phyloP scores from a whole-genome alignment of 2,888 invertebrate species.

The Drosophila monieri region DNA sequence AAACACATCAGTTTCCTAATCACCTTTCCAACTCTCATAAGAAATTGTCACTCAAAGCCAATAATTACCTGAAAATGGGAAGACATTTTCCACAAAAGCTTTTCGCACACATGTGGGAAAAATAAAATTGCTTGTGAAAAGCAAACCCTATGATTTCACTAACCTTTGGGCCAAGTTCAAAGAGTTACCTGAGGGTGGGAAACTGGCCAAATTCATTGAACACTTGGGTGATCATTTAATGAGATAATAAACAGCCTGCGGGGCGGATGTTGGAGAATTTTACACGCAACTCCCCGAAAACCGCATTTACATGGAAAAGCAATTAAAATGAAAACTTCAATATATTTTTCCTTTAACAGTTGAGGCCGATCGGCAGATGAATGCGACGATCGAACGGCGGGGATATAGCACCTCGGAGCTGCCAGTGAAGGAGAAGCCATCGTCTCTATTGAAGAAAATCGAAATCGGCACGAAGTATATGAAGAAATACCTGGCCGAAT shows the following conservation, averaged over 20 bases:
- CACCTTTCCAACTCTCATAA: background rate
- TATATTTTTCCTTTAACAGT: slow-evolving; percentile 60
- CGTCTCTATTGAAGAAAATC: slow-evolving; percentile 83
- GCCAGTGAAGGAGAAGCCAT: slow-evolving; percentile 82
- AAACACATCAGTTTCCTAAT: background rate
- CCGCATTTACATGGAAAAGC: slow-evolving; percentile 34
- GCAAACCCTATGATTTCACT: slow-evolving; percentile 21
- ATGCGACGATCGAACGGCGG: slow-evolving; percentile 78
- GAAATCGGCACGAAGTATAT: slow-evolving; percentile 82
- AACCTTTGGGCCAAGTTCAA: slow-evolving; percentile 7
- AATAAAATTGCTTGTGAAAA: slow-evolving; percentile 1
- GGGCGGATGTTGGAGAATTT: slow-evolving; percentile 5
- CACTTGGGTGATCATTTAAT: slow-evolving; percentile 6
- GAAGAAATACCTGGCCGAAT: slow-evolving; percentile 81
- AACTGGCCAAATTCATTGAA: slow-evolving; percentile 1
- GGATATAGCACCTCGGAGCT: slow-evolving; percentile 81
- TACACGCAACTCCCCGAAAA: slow-evolving; percentile 8
- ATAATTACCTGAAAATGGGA: slow-evolving; percentile 14
- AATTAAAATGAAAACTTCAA: slow-evolving; percentile 39
- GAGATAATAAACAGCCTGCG: slow-evolving; percentile 21
- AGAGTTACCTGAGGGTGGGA: slow-evolving; percentile 13
- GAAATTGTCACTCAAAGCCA: background rate
- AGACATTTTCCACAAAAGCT: background rate
- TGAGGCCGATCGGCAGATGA: slow-evolving; percentile 83
- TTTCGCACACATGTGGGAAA: slow-evolving; percentile 11